A percentile compares a stretch with the other conserved stretches of the same genome.
Evolutionary conservation across 2,888 invertebrate genomes (phyloP).

Genomic region (Tetragonula carbonaria): DNA sequence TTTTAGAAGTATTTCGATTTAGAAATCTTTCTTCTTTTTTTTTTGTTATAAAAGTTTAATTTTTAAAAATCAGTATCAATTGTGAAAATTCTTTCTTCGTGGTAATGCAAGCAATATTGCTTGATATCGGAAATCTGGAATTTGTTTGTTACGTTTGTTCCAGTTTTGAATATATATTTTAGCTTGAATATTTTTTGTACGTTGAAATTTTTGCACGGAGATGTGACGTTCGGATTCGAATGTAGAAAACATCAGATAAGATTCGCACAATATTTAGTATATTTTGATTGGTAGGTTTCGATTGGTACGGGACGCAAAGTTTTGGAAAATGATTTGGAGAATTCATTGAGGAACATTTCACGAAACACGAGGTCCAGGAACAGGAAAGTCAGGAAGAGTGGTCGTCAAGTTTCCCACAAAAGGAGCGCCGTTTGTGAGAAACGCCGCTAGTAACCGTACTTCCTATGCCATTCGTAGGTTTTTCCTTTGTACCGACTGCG

Average conservation of each 20-base stretch:
- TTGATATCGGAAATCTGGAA: no score
- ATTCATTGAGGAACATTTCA: background rate
- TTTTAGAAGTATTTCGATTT: background rate
- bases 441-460: conserved; percentile 54
- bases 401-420: conserved; percentile 55
- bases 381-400: conserved; percentile 28
- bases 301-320: background rate
- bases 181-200: background rate
- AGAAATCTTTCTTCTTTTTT: no score
- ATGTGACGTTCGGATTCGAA: background rate
- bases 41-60: no score
- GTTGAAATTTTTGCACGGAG: background rate
- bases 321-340: background rate
- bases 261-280: no score
- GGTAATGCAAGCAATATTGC: no score
- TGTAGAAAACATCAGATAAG: background rate
- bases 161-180: background rate
- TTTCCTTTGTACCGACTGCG: conserved; percentile 50
- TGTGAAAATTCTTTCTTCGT: no score
- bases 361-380: conserved; percentile 2
- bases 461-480: conserved; percentile 62
- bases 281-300: background rate
- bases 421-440: conserved; percentile 53
- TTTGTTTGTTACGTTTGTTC: background rate
- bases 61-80: no score